phyloP scores from a whole-genome alignment of 1,140 invertebrate genomes.

The Atta colombica region DNA sequence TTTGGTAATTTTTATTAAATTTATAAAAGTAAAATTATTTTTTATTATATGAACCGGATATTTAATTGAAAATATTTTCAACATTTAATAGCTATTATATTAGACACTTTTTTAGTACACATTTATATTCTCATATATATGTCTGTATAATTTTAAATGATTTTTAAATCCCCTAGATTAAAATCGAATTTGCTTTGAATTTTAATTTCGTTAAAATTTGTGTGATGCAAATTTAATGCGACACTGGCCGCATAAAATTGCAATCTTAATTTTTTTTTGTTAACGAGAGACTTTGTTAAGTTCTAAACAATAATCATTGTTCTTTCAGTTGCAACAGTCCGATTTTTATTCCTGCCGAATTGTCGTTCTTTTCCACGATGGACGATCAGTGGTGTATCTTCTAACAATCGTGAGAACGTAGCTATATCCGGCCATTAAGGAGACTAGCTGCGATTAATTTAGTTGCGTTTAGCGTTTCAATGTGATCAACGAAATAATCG shows the following conservation, averaged over 20 bases:
- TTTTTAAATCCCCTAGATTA: not conserved
- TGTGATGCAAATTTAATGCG: not conserved
- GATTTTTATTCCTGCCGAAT: constrained; percentile 31
- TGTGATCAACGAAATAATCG: constrained; percentile 18
- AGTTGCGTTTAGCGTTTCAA: constrained; percentile 60
- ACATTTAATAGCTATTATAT: no score
- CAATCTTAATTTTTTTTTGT: not conserved
- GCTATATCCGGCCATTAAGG: constrained; percentile 55
- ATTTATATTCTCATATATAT: no score
- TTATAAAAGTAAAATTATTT: no score
- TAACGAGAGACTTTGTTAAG: not conserved
- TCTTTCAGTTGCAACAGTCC: not conserved
- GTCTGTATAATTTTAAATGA: no score
- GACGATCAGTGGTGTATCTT: constrained; percentile 51
- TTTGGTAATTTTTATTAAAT: no score
- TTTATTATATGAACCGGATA: no score
- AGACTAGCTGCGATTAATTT: constrained; percentile 58
- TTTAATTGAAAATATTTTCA: no score
- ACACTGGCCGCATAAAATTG: not conserved
- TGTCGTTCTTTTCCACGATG: constrained; percentile 16
- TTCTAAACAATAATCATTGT: not conserved
- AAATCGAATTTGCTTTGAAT: not conserved
- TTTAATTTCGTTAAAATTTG: not conserved
- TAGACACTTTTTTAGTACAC: no score
- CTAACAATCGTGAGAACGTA: constrained; percentile 57